phyloP scores from a whole-genome alignment of 2,113 vertebrate genomes.

The Empidonax alnorum region DNA sequence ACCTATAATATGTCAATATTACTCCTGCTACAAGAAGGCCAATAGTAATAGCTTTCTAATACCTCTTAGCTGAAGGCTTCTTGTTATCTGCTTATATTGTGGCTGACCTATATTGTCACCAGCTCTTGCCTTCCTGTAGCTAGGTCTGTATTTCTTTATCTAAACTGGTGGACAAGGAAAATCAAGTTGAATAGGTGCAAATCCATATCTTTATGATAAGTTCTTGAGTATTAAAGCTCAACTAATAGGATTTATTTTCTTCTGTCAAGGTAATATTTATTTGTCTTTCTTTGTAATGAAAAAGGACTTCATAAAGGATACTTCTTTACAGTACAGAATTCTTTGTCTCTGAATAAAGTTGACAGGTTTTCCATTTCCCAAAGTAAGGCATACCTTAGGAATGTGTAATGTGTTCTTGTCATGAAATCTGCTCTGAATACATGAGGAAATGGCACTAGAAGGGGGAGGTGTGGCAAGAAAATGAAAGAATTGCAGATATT shows the following conservation, averaged over 20 bases:
- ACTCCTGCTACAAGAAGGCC: not conserved
- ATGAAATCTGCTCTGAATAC: not conserved
- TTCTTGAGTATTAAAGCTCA: not conserved
- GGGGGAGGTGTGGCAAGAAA: conserved; percentile 31
- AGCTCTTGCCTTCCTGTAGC: not conserved
- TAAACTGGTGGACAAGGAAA: not conserved
- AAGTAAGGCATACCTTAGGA: not conserved
- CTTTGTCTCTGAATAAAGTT: not conserved
- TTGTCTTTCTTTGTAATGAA: not conserved
- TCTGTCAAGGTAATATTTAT: not conserved
- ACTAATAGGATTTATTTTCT: not conserved
- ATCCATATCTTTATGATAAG: not conserved
- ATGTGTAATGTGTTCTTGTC: not conserved
- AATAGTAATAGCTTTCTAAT: not conserved
- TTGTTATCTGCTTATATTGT: not conserved
- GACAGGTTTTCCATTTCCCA: not conserved
- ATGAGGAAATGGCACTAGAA: not conserved
- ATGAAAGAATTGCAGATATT: not conserved
- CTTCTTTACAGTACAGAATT: not conserved
- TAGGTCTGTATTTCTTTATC: not conserved
- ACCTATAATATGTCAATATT: not conserved
- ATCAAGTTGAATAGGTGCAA: not conserved
- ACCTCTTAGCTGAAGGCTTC: not conserved
- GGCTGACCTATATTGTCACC: not conserved
- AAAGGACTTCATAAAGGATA: not conserved